Evolutionary conservation across 1,140 invertebrate species (phyloP).

Genomic region (Vanessa atalanta): DNA sequence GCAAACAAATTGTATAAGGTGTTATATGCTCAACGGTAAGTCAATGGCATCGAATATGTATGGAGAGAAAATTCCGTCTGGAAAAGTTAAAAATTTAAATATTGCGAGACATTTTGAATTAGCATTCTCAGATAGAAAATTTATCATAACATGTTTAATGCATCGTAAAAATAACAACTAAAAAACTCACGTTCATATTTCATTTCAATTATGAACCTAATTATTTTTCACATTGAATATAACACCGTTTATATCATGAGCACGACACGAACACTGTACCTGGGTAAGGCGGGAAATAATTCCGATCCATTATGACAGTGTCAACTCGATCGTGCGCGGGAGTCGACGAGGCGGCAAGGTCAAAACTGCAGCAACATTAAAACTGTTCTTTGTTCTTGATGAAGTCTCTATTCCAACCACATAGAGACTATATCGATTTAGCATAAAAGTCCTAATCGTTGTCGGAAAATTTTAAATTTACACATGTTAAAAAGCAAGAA

Average conservation of each 20-base stretch:
- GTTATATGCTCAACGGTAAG: slow-evolving; percentile 36
- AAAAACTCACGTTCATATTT: not conserved
- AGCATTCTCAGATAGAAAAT: not conserved
- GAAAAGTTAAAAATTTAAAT: not conserved
- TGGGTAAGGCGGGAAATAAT: slow-evolving; percentile 58
- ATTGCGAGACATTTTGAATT: not conserved
- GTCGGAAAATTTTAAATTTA: slow-evolving; percentile 37
- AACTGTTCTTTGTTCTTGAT: slow-evolving; percentile 34
- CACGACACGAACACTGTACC: slow-evolving; percentile 43
- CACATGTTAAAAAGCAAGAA: slow-evolving; percentile 22
- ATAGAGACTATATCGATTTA: slow-evolving; percentile 41
- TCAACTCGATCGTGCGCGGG: slow-evolving; percentile 65
- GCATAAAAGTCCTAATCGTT: slow-evolving; percentile 33
- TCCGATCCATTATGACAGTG: slow-evolving; percentile 67
- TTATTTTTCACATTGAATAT: slow-evolving; percentile 4
- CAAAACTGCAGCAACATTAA: slow-evolving; percentile 50
- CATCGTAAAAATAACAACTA: not conserved
- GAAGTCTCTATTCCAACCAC: slow-evolving; percentile 42
- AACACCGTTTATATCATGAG: slow-evolving; percentile 15
- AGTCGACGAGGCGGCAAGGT: slow-evolving; percentile 71
- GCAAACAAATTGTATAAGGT: slow-evolving; percentile 64
- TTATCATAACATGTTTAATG: not conserved
- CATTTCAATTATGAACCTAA: not conserved
- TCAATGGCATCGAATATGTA: slow-evolving; percentile 43
- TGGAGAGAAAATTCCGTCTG: slow-evolving; percentile 38